Conservation (phyloP, 2,888 invertebrate species). For the Netelia melanura region DNA sequence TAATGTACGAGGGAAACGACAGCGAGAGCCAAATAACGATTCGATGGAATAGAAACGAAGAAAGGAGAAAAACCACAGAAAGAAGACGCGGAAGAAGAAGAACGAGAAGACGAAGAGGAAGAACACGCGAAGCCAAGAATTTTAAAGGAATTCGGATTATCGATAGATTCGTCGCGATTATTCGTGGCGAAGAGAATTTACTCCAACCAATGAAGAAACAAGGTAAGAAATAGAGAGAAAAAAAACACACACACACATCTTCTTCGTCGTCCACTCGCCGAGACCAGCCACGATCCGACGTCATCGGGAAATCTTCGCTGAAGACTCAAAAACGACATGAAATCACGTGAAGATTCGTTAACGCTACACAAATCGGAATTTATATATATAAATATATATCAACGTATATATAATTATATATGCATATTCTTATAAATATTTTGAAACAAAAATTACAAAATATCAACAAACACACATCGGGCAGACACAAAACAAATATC, state of each 20-base stretch:
- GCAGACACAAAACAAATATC: conserved; percentile 16
- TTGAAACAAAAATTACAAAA: not conserved
- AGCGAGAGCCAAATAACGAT: conserved; percentile 59
- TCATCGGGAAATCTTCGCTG: conserved; percentile 8
- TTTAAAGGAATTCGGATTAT: conserved; percentile 35
- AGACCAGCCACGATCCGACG: conserved; percentile 24
- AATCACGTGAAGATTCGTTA: conserved; percentile 37
- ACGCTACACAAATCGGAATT: conserved; percentile 8
- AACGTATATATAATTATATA: conserved; percentile 4
- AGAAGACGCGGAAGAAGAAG: conserved; percentile 42
- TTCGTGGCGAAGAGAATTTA: conserved; percentile 26
- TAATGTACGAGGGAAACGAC: conserved; percentile 43
- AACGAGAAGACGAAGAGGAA: conserved; percentile 37
- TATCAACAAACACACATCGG: conserved; percentile 27
- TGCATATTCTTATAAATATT: not conserved
- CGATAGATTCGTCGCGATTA: conserved; percentile 19
- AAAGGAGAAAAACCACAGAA: conserved; percentile 61
- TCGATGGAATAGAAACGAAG: conserved; percentile 65
- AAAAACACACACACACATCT: not conserved
- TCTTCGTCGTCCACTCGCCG: conserved; percentile 55
- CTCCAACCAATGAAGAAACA: not conserved
- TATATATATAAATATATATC: conserved; percentile 10
- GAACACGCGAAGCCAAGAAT: conserved; percentile 37
- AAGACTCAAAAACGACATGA: conserved; percentile 10
- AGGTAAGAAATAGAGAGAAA: not conserved